Evolutionary conservation across 37 sponge, comb jelly and placozoan species (phyloP).

Genomic region (Hexactinellida sp.): DNA sequence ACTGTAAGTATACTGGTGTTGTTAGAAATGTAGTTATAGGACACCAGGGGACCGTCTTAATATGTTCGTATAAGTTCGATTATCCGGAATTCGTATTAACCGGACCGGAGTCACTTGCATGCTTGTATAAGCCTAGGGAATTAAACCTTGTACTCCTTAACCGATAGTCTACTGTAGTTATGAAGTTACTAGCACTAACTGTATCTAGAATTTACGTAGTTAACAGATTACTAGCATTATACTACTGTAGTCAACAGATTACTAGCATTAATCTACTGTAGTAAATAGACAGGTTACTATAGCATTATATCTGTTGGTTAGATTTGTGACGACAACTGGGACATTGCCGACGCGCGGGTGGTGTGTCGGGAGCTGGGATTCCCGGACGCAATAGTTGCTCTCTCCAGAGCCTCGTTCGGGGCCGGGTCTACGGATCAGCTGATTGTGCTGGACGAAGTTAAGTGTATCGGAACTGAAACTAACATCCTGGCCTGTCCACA

Average conservation of each 20-base stretch:
- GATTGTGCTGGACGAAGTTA: background rate
- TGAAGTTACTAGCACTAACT: too few species aligned
- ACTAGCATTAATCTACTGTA: background rate
- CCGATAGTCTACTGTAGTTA: too few species aligned
- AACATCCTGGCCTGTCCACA: background rate
- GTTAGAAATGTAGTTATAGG: too few species aligned
- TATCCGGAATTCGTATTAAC: too few species aligned
- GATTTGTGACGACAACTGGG: constrained; percentile 13
- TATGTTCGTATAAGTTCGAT: too few species aligned
- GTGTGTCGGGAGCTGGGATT: background rate
- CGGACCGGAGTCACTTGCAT: too few species aligned
- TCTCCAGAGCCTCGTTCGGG: background rate
- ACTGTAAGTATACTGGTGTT: background rate
- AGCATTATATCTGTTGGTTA: background rate
- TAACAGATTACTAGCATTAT: too few species aligned
- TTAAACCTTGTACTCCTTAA: too few species aligned
- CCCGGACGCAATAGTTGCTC: background rate
- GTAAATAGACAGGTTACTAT: too few species aligned
- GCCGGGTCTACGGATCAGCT: background rate
- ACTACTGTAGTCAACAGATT: background rate
- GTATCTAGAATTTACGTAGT: too few species aligned
- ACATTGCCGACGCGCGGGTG: background rate
- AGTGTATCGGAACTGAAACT: background rate
- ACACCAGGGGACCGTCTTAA: too few species aligned
- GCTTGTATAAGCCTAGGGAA: too few species aligned